These are phyloP conservation scores for Amiota minor DNA, from an alignment of 2,888 invertebrate genomes.

Conservation along the genomic window DNA sequence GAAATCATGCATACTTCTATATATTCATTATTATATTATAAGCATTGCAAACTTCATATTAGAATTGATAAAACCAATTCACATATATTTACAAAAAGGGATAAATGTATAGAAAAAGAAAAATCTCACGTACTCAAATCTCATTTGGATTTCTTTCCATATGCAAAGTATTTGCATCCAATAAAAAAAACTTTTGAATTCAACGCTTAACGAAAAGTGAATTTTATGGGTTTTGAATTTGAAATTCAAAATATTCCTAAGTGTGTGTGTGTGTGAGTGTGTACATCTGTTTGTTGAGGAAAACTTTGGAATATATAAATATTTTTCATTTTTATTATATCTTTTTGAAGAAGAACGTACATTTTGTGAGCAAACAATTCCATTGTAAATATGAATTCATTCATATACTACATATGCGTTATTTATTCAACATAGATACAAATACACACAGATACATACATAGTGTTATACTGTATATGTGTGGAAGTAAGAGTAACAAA, in stretches of 20 bases:
- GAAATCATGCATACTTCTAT: no score
- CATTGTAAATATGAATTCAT: slow-evolving; percentile 31
- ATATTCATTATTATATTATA: no score
- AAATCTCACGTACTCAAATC: slow-evolving; percentile 13
- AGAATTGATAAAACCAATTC: no score
- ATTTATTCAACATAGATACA: not conserved
- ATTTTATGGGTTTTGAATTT: slow-evolving; percentile 14
- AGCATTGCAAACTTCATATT: no score
- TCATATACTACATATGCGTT: slow-evolving; percentile 31
- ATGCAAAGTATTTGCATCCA: slow-evolving; percentile 19
- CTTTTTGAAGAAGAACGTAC: not conserved
- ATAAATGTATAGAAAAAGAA: no score
- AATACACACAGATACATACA: not conserved
- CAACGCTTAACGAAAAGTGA: not conserved
- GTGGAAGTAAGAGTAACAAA: not conserved
- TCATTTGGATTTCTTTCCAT: slow-evolving; percentile 12
- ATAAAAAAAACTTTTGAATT: not conserved
- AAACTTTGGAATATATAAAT: slow-evolving; percentile 9
- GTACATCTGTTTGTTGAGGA: slow-evolving; percentile 11
- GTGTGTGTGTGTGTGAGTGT: no score
- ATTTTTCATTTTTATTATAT: not conserved
- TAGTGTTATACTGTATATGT: not conserved
- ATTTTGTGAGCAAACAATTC: slow-evolving; percentile 26
- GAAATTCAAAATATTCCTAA: not conserved
- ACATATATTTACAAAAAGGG: no score